Conservation (phyloP, 2,113 vertebrate genomes). For the Nanorana parkeri region DNA sequence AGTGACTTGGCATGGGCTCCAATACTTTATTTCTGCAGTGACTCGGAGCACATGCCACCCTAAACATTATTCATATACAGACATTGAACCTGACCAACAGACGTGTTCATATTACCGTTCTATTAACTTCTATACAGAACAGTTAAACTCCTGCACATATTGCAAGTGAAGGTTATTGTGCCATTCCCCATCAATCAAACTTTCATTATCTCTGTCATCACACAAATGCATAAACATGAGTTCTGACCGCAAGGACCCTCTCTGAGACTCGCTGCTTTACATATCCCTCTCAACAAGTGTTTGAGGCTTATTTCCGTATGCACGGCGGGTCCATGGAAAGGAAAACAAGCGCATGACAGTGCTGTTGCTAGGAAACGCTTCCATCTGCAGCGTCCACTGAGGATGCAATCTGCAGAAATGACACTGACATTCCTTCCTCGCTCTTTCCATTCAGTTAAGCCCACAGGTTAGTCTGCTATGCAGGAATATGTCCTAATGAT, state of each 20-base stretch:
- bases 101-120: neutral
- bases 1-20: too few species aligned
- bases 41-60: too few species aligned
- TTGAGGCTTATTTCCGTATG: neutral
- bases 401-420: constrained; percentile 9
- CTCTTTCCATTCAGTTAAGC: neutral
- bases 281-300: neutral
- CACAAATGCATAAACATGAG: neutral
- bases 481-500: too few species aligned
- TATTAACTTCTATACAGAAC: neutral
- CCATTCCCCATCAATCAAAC: too few species aligned
- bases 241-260: neutral
- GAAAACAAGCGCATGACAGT: neutral
- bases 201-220: neutral
- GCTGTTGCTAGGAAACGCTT: constrained; percentile 30
- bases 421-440: constrained; percentile 21
- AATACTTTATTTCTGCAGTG: too few species aligned
- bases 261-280: neutral
- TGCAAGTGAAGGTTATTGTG: too few species aligned
- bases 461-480: constrained; percentile 19
- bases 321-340: neutral
- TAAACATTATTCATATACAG: neutral
- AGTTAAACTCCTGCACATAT: too few species aligned
- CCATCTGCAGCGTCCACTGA: constrained; percentile 14
- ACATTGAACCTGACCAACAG: neutral